Conservation (phyloP, 2,888 invertebrate species). For the Acanthosepion lycidas region DNA sequence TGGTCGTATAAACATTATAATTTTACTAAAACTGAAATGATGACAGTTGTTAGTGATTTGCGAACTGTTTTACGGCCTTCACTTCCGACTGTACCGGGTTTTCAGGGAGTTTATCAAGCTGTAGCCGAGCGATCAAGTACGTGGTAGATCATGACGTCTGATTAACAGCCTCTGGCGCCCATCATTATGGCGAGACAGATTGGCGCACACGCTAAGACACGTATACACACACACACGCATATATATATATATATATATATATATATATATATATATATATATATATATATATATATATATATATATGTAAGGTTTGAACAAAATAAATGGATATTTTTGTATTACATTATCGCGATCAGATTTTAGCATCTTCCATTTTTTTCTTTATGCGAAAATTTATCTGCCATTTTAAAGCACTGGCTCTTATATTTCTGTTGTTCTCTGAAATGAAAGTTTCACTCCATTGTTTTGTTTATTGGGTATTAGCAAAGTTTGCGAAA, state of each 20-base stretch:
- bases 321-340: no score
- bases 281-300: no score
- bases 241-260: not conserved
- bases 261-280: not conserved
- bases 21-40: not conserved
- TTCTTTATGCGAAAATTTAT: no score
- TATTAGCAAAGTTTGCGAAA: no score
- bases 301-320: no score
- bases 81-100: conserved; percentile 21
- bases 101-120: not conserved
- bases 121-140: not conserved
- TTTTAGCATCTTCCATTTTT: no score
- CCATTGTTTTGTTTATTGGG: no score
- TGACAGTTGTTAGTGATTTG: conserved; percentile 8
- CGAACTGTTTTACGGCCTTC: not conserved
- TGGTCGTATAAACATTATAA: not conserved
- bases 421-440: no score
- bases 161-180: not conserved
- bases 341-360: no score
- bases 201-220: not conserved
- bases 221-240: no score
- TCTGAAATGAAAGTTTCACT: no score
- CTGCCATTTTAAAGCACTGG: no score
- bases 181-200: not conserved
- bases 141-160: not conserved